Evolutionary conservation across 2,797 vertebrate species (phyloP), one percentile per base, ranked within the genome.

Genomic region (Microctenopoma steveboyesi): DNA sequence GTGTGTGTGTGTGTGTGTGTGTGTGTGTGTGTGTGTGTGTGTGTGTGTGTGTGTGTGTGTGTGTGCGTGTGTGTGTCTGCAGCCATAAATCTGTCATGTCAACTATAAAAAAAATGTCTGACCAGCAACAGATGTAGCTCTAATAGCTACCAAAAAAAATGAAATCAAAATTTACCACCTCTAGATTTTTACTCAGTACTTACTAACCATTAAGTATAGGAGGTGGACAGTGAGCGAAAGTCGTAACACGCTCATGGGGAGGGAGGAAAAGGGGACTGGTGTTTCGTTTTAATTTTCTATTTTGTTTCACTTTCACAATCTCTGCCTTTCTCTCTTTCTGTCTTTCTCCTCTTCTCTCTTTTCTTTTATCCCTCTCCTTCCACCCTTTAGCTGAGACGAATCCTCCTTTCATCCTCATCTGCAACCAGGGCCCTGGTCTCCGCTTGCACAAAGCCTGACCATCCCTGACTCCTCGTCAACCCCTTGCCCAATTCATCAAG

Each of bases 61-160:
- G 72, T 80, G 69, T 55, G 40, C 52, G 69, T 55, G 35, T 61
- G 65, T 63, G 37, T 48, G 69, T 86, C 64, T 79, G 64, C 71
- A 82, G 86, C 84, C 87, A 91, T 94, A 94, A 93, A 93, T 94
- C 92, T 92, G 88, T 85, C 88, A 86, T 92, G 92, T 94, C 92
- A 92, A 91, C 92, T 90, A 92, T 93, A 92, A 93, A 92, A 93
- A 92, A 92, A 90, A 92, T 83, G 86, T 74, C 87, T 91, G 89
- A 92, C 87, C 90, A 91, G 90, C 86, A 93, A 91, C 92, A 94
- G 93, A 93, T 93, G 91, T 90, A 81, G 72, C 75, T 86, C 78
- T 89, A 88, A 86, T 88, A 86, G 83, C 82, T 80, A 86, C 82
- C 64, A 75, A 83, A 82, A 76, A 79, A 86, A 79, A 85, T 80